Evolutionary conservation across 2,888 invertebrate genomes (phyloP).

Genomic region (Hydrotaea cyrtoneurina): DNA sequence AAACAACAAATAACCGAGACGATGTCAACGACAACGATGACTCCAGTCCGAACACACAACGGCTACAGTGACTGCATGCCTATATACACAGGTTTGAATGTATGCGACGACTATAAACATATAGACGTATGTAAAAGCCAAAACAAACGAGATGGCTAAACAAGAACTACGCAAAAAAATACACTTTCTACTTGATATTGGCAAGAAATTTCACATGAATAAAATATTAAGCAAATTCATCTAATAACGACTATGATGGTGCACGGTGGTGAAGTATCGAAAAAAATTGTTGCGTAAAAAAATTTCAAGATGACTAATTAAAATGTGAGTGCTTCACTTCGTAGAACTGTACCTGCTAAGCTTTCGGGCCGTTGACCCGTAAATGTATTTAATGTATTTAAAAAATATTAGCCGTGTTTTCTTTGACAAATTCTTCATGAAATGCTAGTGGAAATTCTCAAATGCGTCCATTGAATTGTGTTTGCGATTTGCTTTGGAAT

Average conservation of each 20-base stretch:
- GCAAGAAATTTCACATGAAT: slow-evolving; percentile 47
- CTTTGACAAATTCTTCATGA: no score
- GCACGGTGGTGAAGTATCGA: neutral
- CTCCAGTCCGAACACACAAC: slow-evolving; percentile 36
- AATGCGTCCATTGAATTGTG: no score
- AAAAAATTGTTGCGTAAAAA: neutral
- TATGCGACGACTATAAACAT: no score
- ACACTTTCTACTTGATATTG: slow-evolving; percentile 29
- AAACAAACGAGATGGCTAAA: slow-evolving; percentile 10
- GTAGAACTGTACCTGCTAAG: no score
- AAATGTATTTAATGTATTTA: no score
- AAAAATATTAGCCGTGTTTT: no score
- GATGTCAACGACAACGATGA: slow-evolving; percentile 22
- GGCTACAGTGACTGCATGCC: neutral
- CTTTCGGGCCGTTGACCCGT: no score
- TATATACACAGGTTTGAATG: no score
- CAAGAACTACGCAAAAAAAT: slow-evolving; percentile 19
- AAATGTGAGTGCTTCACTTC: no score
- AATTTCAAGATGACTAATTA: no score
- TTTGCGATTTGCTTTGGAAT: no score
- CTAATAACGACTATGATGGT: slow-evolving; percentile 36
- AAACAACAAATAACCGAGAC: slow-evolving; percentile 20
- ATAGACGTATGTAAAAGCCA: neutral
- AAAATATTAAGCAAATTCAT: slow-evolving; percentile 43
- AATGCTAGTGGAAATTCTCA: no score